Conservation (phyloP, 2,113 vertebrate species). For the Tragulus kanchil region DNA sequence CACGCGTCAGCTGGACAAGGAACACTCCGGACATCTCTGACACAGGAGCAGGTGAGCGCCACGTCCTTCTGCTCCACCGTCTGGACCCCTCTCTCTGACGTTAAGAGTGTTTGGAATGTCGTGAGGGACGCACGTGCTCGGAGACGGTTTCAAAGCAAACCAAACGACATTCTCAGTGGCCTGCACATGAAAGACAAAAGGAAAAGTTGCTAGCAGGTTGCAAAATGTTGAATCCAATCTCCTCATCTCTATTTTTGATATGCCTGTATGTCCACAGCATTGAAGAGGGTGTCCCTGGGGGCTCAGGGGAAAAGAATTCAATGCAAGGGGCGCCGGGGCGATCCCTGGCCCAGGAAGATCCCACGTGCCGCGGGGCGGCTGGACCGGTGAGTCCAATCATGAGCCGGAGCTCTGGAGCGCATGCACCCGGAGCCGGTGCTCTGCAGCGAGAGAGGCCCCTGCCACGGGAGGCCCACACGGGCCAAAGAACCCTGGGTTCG, state of each 20-base stretch:
- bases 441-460: too few relatives aligned
- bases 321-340: neutral
- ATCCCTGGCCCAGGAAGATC: neutral
- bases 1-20: neutral
- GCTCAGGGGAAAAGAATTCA: neutral
- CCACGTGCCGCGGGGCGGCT: too few relatives aligned
- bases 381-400: too few relatives aligned
- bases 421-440: too few relatives aligned
- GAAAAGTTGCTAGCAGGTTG: neutral
- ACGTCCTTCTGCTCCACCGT: accelerated
- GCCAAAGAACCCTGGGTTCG: neutral
- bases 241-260: neutral
- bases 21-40: neutral
- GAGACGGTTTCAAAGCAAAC: neutral
- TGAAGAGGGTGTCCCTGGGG: neutral
- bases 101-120: neutral
- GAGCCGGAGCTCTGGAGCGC: too few relatives aligned
- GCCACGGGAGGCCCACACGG: too few relatives aligned
- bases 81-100: neutral
- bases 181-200: neutral
- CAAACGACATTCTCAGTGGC: neutral
- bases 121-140: neutral
- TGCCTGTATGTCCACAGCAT: neutral
- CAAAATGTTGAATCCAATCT: neutral
- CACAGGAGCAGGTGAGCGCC: neutral